A percentile compares a stretch with the other conserved stretches of the same genome.
These are phyloP conservation scores for Bombus balteatus DNA, from an alignment of 1,140 invertebrate species.

Conservation along the genomic window DNA sequence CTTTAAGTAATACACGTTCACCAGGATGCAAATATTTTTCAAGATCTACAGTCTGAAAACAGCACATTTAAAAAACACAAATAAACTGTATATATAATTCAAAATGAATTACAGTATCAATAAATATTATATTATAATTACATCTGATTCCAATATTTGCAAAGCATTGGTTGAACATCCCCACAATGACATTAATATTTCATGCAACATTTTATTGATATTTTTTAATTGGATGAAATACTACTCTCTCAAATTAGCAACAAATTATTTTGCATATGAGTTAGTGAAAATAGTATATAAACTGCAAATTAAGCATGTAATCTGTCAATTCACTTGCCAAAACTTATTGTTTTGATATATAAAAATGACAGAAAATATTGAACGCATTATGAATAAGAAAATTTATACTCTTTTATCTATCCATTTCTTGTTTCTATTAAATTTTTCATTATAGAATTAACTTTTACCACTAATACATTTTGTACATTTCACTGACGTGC, in stretches of 20 bases:
- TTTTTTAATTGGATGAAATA: background rate
- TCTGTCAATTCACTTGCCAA: background rate
- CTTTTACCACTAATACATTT: background rate
- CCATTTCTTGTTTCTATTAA: constrained; percentile 1
- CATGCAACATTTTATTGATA: constrained; percentile 76
- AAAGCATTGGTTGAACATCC: constrained; percentile 77
- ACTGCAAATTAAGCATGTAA: background rate
- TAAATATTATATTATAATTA: constrained; percentile 58
- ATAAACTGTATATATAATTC: constrained; percentile 14
- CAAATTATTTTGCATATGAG: background rate
- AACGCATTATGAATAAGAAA: background rate
- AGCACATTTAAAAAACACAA: constrained; percentile 32
- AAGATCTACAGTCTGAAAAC: constrained; percentile 72
- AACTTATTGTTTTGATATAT: background rate
- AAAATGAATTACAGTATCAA: constrained; percentile 13
- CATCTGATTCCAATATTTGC: constrained; percentile 76
- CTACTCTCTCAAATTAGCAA: background rate
- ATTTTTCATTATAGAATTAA: background rate
- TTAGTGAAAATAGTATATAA: background rate
- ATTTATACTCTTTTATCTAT: background rate
- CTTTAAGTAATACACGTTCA: constrained; percentile 74
- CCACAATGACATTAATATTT: constrained; percentile 79
- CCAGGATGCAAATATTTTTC: constrained; percentile 79
- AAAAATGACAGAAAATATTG: background rate
- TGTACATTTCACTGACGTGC: background rate